Evolutionary conservation across 1,140 invertebrate species (phyloP), one percentile per base, ranked within the genome.

Genomic region (Xylocopa sonorina): DNA sequence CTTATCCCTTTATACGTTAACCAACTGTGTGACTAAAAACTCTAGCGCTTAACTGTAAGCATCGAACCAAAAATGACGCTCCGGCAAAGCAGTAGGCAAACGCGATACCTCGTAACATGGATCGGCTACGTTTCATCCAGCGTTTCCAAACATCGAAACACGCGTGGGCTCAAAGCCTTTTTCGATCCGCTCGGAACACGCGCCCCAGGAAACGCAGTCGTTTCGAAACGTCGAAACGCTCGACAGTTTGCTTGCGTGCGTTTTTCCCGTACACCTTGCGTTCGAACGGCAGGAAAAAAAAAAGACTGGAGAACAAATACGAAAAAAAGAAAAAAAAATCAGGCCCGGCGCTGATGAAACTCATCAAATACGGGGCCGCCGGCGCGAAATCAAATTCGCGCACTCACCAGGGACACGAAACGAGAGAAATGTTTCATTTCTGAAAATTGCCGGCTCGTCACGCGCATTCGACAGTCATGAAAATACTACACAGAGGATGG

Each of bases 361-460:
- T 57, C 29, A 21, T 48, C n/a, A 48, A 64, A 46, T 16, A 14
- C 34, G 29, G 10, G 34, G n/a, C 24, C 58, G 14, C n/a, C 32
- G 41, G 24, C 34, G 12, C 69, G 34, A 53, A 79, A 79, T 79
- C 69, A 64, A 79, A 79, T 79, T 74, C 71, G 50, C 69, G 27
- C 58, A 43, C 43, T 41, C 71, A 51, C 60, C 57, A 48, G 71
- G 77, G 60, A 74, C 71, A 18, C 24, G 41, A 29, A n/a, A 55
- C 53, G 72, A 64, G 58, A 60, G 34, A 64, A 74, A 74, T 74
- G n/a, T n/a, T n/a, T n/a, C 46, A 64, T 63, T 64, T 24, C 58
- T 21, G 12, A 21, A 74, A 74, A 63, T 51, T 38, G 46, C 58
- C 18, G n/a, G 32, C 29, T 64, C 32, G 57, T 73, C 57, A 32